Conservation (phyloP, 2,888 invertebrate genomes). For the Gastrophysa polygoni region DNA sequence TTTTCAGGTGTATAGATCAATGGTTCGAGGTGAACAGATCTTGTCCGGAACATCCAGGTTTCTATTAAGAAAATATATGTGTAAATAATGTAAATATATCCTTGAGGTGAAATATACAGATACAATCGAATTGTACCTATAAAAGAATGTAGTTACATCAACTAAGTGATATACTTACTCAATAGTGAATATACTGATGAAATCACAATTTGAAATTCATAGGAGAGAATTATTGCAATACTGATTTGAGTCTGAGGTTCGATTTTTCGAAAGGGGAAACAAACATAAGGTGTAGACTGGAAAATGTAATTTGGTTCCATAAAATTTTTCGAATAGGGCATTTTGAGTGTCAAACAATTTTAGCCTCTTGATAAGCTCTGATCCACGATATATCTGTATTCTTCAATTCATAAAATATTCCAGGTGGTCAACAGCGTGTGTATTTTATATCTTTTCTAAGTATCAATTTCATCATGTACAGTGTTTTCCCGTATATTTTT, state of each 20-base stretch:
- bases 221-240: neutral
- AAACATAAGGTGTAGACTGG: neutral
- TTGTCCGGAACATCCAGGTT: conserved; percentile 96
- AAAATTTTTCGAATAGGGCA: neutral
- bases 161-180: neutral
- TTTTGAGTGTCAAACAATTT: too few relatives aligned
- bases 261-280: neutral
- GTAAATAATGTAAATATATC: conserved; percentile 50
- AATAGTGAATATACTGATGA: neutral
- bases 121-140: conserved; percentile 34
- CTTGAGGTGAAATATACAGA: conserved; percentile 42
- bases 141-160: conserved; percentile 7
- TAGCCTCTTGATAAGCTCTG: too few relatives aligned
- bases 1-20: conserved; percentile 94
- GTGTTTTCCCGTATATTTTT: too few relatives aligned
- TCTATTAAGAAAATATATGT: conserved; percentile 33
- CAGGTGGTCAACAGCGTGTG: too few relatives aligned
- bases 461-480: too few relatives aligned
- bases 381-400: too few relatives aligned
- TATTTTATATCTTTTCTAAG: too few relatives aligned
- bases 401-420: too few relatives aligned
- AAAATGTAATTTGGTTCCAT: neutral
- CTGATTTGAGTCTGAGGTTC: neutral
- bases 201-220: conserved; percentile 3
- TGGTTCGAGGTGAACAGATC: conserved; percentile 99